A percentile compares a stretch with the other conserved stretches of the same genome.
Conservation (phyloP, 2,113 vertebrate genomes). For the Hippoglossus stenolepis region DNA sequence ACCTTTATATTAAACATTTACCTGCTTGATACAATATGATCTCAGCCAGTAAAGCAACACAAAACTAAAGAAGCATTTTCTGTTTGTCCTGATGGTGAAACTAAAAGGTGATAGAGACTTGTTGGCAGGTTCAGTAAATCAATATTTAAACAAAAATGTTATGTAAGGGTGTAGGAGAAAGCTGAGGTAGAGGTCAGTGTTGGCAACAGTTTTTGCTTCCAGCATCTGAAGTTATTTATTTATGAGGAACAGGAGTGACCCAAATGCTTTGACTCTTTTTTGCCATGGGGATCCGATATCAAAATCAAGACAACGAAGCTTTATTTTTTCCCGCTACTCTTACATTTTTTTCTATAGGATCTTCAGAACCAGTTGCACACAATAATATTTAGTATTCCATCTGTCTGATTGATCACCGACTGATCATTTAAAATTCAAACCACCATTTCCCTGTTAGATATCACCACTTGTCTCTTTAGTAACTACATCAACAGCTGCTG, state of each 20-base stretch:
- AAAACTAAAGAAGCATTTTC: background rate
- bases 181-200: background rate
- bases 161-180: too few species aligned
- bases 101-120: background rate
- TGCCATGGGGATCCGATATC: constrained; percentile 23
- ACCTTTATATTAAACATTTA: background rate
- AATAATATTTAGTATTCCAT: too few species aligned
- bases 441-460: too few species aligned
- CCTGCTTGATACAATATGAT: background rate
- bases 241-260: background rate
- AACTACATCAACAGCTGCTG: too few species aligned
- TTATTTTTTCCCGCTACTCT: too few species aligned
- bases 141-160: background rate
- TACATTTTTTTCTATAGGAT: too few species aligned
- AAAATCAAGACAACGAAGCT: background rate
- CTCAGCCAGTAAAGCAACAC: background rate
- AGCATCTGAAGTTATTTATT: constrained; percentile 38
- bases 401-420: too few species aligned
- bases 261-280: constrained; percentile 2
- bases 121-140: constrained; percentile 7
- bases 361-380: too few species aligned
- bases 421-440: too few species aligned
- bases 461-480: too few species aligned
- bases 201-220: background rate
- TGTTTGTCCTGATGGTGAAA: background rate